phyloP scores from a whole-genome alignment of 2,888 invertebrate genomes.

The Scelioninae gen. 2 region DNA sequence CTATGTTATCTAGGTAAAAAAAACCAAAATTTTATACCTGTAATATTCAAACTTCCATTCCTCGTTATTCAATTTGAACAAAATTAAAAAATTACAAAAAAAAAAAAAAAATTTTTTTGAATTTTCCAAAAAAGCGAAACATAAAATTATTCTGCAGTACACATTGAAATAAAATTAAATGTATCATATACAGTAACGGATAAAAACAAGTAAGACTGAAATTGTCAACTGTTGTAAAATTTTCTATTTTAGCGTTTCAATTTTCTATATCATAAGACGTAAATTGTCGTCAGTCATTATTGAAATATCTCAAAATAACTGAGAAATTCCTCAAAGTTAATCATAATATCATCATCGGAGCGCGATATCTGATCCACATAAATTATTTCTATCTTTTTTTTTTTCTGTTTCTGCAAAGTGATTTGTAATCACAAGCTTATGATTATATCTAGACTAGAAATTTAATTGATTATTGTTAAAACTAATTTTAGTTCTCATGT shows the following conservation, averaged over 20 bases:
- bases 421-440: slow-evolving; percentile 23
- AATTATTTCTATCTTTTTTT: slow-evolving; percentile 10
- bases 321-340: slow-evolving; percentile 27
- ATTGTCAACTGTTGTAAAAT: too few relatives aligned
- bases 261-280: too few relatives aligned
- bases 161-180: too few relatives aligned
- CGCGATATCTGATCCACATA: slow-evolving; percentile 15
- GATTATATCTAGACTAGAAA: slow-evolving; percentile 12
- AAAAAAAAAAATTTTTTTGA: too few relatives aligned
- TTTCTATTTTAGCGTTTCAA: too few relatives aligned
- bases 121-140: too few relatives aligned
- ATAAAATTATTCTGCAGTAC: too few relatives aligned
- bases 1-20: slow-evolving; percentile 75
- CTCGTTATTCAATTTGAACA: not conserved
- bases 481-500: slow-evolving; percentile 32
- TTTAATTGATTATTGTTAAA: slow-evolving; percentile 36
- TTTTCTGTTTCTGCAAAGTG: slow-evolving; percentile 4
- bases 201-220: too few relatives aligned
- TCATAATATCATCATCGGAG: slow-evolving; percentile 27
- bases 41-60: too few relatives aligned
- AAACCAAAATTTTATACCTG: slow-evolving; percentile 6
- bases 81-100: too few relatives aligned
- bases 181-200: too few relatives aligned
- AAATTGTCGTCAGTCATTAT: not conserved
- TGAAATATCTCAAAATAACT: slow-evolving; percentile 14